A percentile compares a stretch with the other conserved stretches of the same genome.
phyloP scores from a whole-genome alignment of 2,888 invertebrate genomes.

The Lomographa bimaculata region DNA sequence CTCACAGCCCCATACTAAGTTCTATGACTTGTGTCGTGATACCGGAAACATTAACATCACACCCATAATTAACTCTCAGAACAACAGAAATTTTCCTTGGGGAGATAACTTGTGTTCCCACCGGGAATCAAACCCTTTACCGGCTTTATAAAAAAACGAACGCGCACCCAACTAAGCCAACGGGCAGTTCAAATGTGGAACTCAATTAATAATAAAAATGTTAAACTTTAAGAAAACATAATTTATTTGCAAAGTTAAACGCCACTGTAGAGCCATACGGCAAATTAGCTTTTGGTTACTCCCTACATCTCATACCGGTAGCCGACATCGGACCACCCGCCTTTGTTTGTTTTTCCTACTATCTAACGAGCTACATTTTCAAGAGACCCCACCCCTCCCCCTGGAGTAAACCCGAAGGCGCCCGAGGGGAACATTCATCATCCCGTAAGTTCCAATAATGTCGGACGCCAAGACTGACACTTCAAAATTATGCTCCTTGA shows the following conservation, averaged over 20 bases:
- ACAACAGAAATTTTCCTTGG: too few species aligned
- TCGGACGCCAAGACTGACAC: slow-evolving; percentile 46
- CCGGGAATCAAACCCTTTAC: too few species aligned
- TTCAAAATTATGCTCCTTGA: slow-evolving; percentile 46
- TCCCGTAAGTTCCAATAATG: slow-evolving; percentile 35
- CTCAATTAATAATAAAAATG: too few species aligned
- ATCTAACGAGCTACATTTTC: slow-evolving; percentile 41
- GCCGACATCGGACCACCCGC: slow-evolving; percentile 54
- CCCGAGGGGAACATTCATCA: slow-evolving; percentile 39
- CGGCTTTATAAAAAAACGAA: too few species aligned
- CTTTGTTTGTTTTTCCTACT: slow-evolving; percentile 59
- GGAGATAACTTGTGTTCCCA: too few species aligned
- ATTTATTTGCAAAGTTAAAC: slow-evolving; percentile 10
- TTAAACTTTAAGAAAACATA: slow-evolving; percentile 1
- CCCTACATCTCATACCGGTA: slow-evolving; percentile 32
- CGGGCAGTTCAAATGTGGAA: too few species aligned
- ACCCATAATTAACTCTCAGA: too few species aligned
- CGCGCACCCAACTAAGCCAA: too few species aligned
- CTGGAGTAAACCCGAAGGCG: slow-evolving; percentile 19
- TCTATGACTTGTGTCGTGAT: too few species aligned
- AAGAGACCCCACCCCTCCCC: slow-evolving; percentile 34
- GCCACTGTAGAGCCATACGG: slow-evolving; percentile 31
- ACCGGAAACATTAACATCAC: too few species aligned
- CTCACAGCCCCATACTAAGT: too few species aligned
- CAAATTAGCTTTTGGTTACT: slow-evolving; percentile 44